Conservation (phyloP, 2,113 vertebrate species). For the Pholis gunnellus region DNA sequence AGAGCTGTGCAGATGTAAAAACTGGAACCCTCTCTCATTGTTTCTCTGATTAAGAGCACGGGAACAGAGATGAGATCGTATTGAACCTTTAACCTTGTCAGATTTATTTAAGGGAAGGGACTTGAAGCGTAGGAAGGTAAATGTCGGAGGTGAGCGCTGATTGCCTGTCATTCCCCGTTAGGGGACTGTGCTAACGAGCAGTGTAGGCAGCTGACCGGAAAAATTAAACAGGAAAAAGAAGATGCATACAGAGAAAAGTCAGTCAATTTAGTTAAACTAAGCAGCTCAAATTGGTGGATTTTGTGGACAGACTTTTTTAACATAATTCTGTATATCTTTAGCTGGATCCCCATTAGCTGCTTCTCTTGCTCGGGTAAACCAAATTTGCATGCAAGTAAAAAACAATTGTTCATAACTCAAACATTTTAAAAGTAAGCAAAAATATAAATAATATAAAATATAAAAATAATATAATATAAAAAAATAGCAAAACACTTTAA, state of each 20-base stretch:
- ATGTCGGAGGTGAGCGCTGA: slow-evolving; percentile 41
- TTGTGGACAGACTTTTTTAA: neutral
- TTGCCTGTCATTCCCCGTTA: slow-evolving; percentile 24
- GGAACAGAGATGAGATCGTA: slow-evolving; percentile 15
- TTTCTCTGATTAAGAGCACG: slow-evolving; percentile 3
- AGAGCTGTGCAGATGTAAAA: neutral
- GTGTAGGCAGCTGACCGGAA: neutral
- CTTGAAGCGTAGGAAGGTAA: slow-evolving; percentile 35
- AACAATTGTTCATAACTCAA: neutral
- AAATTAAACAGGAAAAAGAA: neutral
- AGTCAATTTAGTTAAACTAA: neutral
- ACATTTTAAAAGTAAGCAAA: neutral
- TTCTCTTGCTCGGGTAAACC: neutral
- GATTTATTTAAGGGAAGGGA: slow-evolving; percentile 30
- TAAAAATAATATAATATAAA: too few species aligned
- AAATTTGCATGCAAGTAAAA: neutral
- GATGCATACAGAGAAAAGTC: neutral
- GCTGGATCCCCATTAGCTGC: neutral
- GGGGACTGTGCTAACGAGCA: slow-evolving; percentile 30
- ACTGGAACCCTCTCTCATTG: neutral
- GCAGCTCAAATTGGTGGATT: neutral
- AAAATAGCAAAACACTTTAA: neutral
- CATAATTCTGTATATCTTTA: neutral
- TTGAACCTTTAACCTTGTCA: slow-evolving; percentile 54
- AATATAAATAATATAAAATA: too few species aligned